Base-by-base conservation (phyloP, 2,113 vertebrate genomes). In the Scomber scombrus region DNA sequence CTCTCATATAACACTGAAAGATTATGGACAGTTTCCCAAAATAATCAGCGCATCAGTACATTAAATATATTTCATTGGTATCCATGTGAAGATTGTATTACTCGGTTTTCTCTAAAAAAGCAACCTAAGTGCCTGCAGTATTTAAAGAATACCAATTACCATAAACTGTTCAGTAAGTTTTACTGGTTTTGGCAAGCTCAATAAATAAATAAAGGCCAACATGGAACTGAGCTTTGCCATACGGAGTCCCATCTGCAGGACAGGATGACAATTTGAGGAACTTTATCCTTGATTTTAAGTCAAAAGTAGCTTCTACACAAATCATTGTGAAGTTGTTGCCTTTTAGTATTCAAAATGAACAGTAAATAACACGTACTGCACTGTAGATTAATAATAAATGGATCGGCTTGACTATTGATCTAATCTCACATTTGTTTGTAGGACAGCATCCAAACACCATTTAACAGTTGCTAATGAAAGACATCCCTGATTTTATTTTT, bases 401-500 rank as follows among this genome's bases (percentile, higher is more conserved):
- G n/a, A 63, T 68, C 67, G 60, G 55, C 21, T 6, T 68, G 51
- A 47, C 57, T 40, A 50, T 52, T 31, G 16, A 56, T 70, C n/a
- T 49, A 16, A 12, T 75, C 23, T 75, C 46, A 43, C 40, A 23
- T 77, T 50, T 47, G 47, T 82, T 45, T 81, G 43, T 31, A 61
- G 50, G 52, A 68, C 60, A 47, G 19, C 21, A 84, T 54, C 29
- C 40, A 49, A 81, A 76, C 47, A 60, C 62, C 45, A 19, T 18
- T 66, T 13, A 62, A 68, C 72, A 75, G 58, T 52, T 78, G 0
- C 14, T 65, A 47, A 62, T 51, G 65, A 85, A 83, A 82, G 78
- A 88, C 68, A 64, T 89, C 86, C 85, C 87, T 91, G 90, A 89
- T 71, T 56, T 52, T 45, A 29, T 67, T 52, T 80, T 26, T 52